A percentile compares a stretch with the other conserved stretches of the same genome.
Evolutionary conservation across 2,888 invertebrate genomes (phyloP).

Genomic region (Melangyna quadrimaculata): DNA sequence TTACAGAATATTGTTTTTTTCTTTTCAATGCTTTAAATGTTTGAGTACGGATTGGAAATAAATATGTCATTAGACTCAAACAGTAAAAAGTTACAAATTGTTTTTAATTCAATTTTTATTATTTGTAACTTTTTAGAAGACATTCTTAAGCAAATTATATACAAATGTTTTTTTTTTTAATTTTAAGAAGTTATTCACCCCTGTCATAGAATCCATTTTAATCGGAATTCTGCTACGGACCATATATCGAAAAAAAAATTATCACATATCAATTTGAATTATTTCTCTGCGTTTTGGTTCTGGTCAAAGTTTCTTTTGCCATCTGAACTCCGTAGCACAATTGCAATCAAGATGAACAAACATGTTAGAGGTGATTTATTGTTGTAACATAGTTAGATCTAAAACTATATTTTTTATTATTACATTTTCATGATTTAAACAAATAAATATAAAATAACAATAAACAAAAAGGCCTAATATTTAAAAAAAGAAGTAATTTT

Average conservation of each 20-base stretch:
- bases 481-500: neutral
- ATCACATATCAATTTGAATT: neutral
- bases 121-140: neutral
- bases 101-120: neutral
- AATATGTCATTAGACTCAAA: constrained; percentile 68
- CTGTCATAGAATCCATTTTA: neutral
- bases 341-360: neutral
- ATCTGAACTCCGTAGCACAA: neutral
- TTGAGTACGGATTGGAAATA: constrained; percentile 68
- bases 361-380: neutral
- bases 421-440: neutral
- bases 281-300: neutral
- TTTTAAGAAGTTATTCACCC: neutral
- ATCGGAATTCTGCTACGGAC: neutral
- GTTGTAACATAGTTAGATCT: neutral
- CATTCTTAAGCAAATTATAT: neutral
- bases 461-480: neutral
- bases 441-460: constrained; percentile 16
- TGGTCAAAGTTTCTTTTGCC: neutral
- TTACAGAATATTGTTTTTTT: neutral
- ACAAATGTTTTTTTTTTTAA: neutral
- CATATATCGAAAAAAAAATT: neutral
- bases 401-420: neutral
- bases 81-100: neutral
- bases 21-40: constrained; percentile 17